Evolutionary conservation across 2,113 vertebrate species (phyloP), one percentile per base, ranked within the genome.

Genomic region (Poeciliopsis prolifica): DNA sequence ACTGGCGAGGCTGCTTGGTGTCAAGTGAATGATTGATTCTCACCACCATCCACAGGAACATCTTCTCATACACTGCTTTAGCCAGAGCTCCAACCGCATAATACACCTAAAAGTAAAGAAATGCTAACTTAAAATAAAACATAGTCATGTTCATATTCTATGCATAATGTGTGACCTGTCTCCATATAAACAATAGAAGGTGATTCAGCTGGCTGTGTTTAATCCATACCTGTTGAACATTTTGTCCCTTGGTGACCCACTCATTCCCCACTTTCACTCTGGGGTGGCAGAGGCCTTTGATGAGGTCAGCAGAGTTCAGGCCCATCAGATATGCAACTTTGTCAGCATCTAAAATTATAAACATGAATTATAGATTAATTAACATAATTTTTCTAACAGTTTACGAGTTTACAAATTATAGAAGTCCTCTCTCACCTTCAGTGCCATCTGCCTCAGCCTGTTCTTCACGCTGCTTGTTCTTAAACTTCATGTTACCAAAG

Each of bases 221-320:
- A 26, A 30, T 61, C 68, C 61, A 68, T 93, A 96, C 96, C 95
- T 97, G 96, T 63, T 96, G 95, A 72, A 97, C 95, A 90, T 90
- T 97, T 83, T 97, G 96, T 61, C 97, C 96, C 90, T 97, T 97
- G 61, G 97, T 97, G 91, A 97, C 96, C 81, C 95, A 97, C 76
- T 98, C 96, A 3, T 97, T 98, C 69, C 96, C 96, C 0, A 98
- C 97, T 94, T 97, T 98, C 68, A 97, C 96, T 69, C 97, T 92
- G 14, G 97, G 96, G 63, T 94, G 96, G 86, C 95, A 96, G 42
- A 97, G 91, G 83, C 95, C 95, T 88, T 97, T 97, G 70, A 97
- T 94, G 89, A 97, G 93, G 88, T 97, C 96, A 42, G 96, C 96
- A 82, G 96, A 96, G 87, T 98, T 97, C 81, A 97, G 90, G 61